Base-by-base conservation (phyloP, 2,113 vertebrate genomes). In the Hippocampus barbouri region DNA sequence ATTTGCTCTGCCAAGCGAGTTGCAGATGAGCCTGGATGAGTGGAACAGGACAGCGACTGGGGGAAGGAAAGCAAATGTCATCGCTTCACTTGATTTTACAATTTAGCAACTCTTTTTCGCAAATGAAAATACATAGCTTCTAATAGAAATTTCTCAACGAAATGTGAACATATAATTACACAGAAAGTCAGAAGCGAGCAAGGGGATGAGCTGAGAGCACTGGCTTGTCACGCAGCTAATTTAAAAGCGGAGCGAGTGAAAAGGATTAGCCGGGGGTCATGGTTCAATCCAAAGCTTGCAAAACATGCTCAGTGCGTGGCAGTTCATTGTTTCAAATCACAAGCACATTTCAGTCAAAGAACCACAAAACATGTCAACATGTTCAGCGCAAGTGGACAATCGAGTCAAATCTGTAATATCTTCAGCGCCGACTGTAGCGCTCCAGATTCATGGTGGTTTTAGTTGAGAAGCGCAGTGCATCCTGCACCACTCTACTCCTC, bases 251-350 rank as follows among this genome's bases (percentile, higher is more conserved):
- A 89, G 86, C 83, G 77, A 87, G 89, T 84, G 78, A 89, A 87
- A 92, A 87, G 82, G 85, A 88, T 92, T 94, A 91, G 68, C 77
- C 83, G 27, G 68, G 70, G 90, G 89, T 92, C 90, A 92, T 67
- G 88, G 91, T 84, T 87, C 82, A 82, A 84, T 83, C 84, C 79
- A 12, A 85, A 91, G 78, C 86, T 93, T 87, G 85, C 80, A 91
- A 88, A 84, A 85, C 82, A 82, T 77, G 86, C 85, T 73, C 72
- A 51, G 69, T 76, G 81, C 51, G 38, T n/a, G 25, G 84, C 57
- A 51, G 62, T 41, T 40, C 74, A 73, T 83, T 86, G 81, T 89
- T 90, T 88, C 79, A 80, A 82, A 77, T 70, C 66, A 3, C 75
- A 63, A 69, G 72, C 74, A 73, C 49, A 45, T 16, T 71, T 69